Evolutionary conservation across 2,797 vertebrate species (phyloP), one percentile per base, ranked within the genome.

Genomic region (Argentina silus): DNA sequence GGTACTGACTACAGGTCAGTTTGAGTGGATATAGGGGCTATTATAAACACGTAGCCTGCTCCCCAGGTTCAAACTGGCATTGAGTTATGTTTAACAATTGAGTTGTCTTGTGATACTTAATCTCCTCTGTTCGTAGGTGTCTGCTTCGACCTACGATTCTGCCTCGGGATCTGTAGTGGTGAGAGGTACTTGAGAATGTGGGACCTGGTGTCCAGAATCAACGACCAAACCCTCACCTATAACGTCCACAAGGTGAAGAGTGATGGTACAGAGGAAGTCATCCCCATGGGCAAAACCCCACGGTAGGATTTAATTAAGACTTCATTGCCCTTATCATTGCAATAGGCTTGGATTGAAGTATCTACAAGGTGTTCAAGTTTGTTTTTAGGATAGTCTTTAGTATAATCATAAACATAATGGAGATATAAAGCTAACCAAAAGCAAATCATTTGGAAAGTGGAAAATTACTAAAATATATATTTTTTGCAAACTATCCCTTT

Each of bases 121-220:
- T 7, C 51, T 53, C 14, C 51, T 7, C 51, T 53, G 15, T 53
- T n/a, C n/a, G n/a, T 53, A 53, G 51, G 51, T 7, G 51, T 53
- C 14, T 53, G 51, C 2, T 53, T 53, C 14, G 51, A 94, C 57
- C 75, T 91, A 74, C 80, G 57, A 19, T 88, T 84, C 80, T 90
- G 81, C 76, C 73, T 92, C 78, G 89, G 82, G 8, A 75, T 91
- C 78, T 92, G 89, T 85, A 78, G 66, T 2, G 86, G 83, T 67
- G 86, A 92, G 56, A 87, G 78, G 23, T 87, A 83, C 78, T 71
- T 93, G 69, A 65, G 70, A 12, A 72, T 78, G 17, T 93, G 86
- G 91, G 92, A 93, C 67, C 76, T 92, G 47, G 76, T 82, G 42
- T 86, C 85, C 60, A 89, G 87, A 75, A 89, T 92, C 78, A 88